Conservation (phyloP, 2,888 invertebrate genomes). For the Caradrina clavipalpis region DNA sequence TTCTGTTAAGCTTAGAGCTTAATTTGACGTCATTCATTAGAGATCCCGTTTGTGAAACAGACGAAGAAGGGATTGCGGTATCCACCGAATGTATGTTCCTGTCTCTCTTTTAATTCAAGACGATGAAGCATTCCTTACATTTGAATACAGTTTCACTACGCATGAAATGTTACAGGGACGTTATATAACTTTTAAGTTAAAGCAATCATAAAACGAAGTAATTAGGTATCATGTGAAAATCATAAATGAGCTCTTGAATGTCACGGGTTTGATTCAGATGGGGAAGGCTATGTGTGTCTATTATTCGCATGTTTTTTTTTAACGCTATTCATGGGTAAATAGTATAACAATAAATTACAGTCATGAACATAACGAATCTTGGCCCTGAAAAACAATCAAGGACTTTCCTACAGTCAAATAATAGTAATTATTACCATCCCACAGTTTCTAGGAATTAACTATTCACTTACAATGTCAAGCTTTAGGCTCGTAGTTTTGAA, state of each 20-base stretch:
- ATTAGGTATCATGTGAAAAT: not conserved
- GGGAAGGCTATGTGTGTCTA: not conserved
- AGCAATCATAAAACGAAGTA: constrained; percentile 7
- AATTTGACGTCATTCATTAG: constrained; percentile 88
- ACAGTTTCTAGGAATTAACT: constrained; percentile 1
- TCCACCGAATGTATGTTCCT: constrained; percentile 58
- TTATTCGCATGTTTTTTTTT: too few relatives aligned
- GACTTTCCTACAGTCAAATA: constrained; percentile 4
- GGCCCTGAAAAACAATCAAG: not conserved
- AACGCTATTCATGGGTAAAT: too few relatives aligned
- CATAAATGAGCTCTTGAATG: not conserved
- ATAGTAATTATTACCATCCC: not conserved
- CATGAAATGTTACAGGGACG: not conserved
- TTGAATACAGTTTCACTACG: constrained; percentile 7
- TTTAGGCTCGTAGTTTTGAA: constrained; percentile 16
- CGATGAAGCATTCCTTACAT: constrained; percentile 28
- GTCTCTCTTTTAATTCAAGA: constrained; percentile 36
- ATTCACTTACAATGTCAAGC: constrained; percentile 13
- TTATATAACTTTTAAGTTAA: constrained; percentile 3
- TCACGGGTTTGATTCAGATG: not conserved
- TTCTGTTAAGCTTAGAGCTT: constrained; percentile 88
- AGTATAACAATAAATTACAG: not conserved
- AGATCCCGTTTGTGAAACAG: constrained; percentile 75
- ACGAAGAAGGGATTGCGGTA: constrained; percentile 70
- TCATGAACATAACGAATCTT: not conserved